Evolutionary conservation across 2,888 invertebrate genomes (phyloP), one percentile per base, ranked within the genome.

Genomic region (Nebria salina): DNA sequence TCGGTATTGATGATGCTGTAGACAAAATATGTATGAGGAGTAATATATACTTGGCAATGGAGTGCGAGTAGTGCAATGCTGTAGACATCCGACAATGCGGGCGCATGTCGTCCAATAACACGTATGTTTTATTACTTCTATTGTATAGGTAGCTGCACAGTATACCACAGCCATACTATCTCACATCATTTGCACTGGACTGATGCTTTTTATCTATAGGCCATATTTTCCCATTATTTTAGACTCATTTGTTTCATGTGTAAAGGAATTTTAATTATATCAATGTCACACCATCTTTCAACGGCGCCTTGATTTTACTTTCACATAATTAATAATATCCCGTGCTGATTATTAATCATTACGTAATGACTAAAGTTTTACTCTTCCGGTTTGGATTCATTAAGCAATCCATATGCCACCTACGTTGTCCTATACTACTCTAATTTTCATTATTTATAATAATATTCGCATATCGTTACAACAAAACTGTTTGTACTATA

Each of bases 1-100:
- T 75, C 75, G 66, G 80, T 80, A 80, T 80, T 80, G 80, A 80
- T 80, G 80, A 80, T 75, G 41, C 80, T 75, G 75, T 65, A 80
- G 75, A 75, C 75, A 80, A 75, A 80, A 80, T 75, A 80, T 80
- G 75, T 72, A 64, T 54, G 80, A 26, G 25, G 43, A 2, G n/a
- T 20, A 13, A 73, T 73, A 15, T 73, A 78, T 54, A 78, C 43
- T 43, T 43, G 43, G 54, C 54, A 54, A 54, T 54, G 54, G 54
- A 54, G 11, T 54, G 13, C 54, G 8, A 54, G 54, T 54, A 54
- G 54, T 11, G 54, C 34, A 34, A 34, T 34, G 34, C 34, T 54
- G 54, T 54, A 54, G 54, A 54, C 13, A 54, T 54, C 54, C 54
- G 54, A 54, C 54, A 54, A 54, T 54, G 13, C 54, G 54, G 54